Conservation (phyloP, 2,888 invertebrate species). For the Morpho helenor region DNA sequence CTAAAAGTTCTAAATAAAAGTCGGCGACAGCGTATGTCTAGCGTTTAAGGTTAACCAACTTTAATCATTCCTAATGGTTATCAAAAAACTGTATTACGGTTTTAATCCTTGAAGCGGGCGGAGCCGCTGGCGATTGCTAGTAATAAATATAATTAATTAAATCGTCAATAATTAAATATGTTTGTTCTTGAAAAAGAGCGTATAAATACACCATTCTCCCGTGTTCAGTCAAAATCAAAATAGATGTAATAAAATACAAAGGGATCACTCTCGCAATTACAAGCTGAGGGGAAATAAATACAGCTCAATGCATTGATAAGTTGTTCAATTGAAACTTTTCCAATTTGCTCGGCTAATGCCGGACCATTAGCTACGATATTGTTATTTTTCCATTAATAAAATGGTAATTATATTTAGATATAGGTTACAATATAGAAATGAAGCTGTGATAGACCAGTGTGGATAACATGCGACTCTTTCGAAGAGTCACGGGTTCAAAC, state of each 20-base stretch:
- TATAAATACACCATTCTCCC: no score
- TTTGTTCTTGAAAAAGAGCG: no score
- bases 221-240: no score
- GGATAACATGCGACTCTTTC: not conserved
- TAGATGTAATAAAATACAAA: not conserved
- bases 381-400: not conserved
- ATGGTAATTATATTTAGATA: not conserved
- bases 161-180: no score
- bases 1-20: no score
- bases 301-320: constrained; percentile 7
- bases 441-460: not conserved
- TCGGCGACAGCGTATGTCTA: no score
- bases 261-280: not conserved
- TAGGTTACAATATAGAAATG: not conserved
- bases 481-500: not conserved
- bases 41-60: no score
- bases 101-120: no score
- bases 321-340: constrained; percentile 23
- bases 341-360: constrained; percentile 8
- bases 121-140: no score
- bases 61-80: no score
- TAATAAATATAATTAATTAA: no score
- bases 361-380: not conserved
- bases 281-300: constrained; percentile 1
- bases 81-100: no score